Evolutionary conservation across 2,797 vertebrate genomes (phyloP).

Genomic region (Amphiprion clarkii): DNA sequence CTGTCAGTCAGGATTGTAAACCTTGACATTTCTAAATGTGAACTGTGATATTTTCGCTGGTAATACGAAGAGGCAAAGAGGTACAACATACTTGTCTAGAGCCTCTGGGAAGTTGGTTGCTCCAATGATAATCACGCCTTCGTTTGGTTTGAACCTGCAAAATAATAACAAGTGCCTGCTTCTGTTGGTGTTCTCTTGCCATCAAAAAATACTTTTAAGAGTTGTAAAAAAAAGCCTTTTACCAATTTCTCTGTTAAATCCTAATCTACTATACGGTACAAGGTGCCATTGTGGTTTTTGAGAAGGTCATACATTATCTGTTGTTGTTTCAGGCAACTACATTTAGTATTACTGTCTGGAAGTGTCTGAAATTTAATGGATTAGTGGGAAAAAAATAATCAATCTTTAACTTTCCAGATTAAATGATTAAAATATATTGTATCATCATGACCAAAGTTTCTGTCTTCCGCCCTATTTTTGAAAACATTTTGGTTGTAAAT

Average conservation of each 20-base stretch:
- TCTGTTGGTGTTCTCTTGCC: background rate
- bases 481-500: too few relatives aligned
- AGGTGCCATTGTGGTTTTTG: background rate
- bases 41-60: background rate
- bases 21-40: slow-evolving; percentile 4
- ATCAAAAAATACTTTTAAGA: background rate
- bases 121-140: slow-evolving; percentile 98
- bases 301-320: too few relatives aligned
- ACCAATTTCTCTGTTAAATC: background rate
- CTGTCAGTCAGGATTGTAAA: slow-evolving; percentile 10
- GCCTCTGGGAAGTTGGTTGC: slow-evolving; percentile 99
- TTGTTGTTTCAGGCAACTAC: background rate
- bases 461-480: background rate
- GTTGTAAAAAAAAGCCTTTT: too few relatives aligned
- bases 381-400: background rate
- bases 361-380: too few relatives aligned
- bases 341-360: background rate
- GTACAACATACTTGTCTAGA: slow-evolving; percentile 95
- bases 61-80: background rate
- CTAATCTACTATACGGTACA: background rate
- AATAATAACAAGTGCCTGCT: slow-evolving; percentile 10
- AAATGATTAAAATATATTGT: background rate
- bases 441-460: background rate
- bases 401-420: background rate
- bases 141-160: slow-evolving; percentile 95